Conservation (phyloP, 1,140 invertebrate genomes). For the Subanguina moxae region DNA sequence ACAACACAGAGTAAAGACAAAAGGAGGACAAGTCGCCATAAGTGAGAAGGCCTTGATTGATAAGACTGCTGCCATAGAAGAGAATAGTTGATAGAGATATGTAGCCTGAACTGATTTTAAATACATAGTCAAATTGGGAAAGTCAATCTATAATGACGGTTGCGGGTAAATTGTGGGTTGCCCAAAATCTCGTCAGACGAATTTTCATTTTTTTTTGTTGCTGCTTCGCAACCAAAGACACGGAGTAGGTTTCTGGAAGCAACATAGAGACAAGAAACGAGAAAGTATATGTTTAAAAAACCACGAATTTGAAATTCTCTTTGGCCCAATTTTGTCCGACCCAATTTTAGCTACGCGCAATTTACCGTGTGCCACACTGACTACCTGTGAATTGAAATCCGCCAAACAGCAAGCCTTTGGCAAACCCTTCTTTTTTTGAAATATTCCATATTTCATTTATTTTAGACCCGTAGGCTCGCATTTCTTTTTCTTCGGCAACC, state of each 20-base stretch:
- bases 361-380: no score
- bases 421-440: constrained; percentile 80
- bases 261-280: no score
- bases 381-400: constrained; percentile 66
- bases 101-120: constrained; percentile 74
- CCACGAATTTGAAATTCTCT: no score
- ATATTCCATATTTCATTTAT: constrained; percentile 73
- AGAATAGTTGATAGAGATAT: constrained; percentile 82
- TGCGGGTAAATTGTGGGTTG: no score
- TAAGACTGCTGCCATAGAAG: constrained; percentile 85
- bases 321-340: no score
- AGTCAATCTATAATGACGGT: no score
- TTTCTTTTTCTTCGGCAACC: constrained; percentile 77
- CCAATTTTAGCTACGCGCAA: no score
- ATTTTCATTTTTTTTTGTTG: no score
- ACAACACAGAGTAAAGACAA: constrained; percentile 52
- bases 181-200: no score
- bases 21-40: constrained; percentile 68
- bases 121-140: background rate
- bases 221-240: no score
- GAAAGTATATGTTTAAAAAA: no score
- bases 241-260: no score
- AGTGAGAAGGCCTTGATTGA: constrained; percentile 74
- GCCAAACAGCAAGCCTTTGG: constrained; percentile 83
- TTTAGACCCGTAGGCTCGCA: constrained; percentile 68